phyloP scores from a whole-genome alignment of 2,113 vertebrate species.

The Neofelis nebulosa region DNA sequence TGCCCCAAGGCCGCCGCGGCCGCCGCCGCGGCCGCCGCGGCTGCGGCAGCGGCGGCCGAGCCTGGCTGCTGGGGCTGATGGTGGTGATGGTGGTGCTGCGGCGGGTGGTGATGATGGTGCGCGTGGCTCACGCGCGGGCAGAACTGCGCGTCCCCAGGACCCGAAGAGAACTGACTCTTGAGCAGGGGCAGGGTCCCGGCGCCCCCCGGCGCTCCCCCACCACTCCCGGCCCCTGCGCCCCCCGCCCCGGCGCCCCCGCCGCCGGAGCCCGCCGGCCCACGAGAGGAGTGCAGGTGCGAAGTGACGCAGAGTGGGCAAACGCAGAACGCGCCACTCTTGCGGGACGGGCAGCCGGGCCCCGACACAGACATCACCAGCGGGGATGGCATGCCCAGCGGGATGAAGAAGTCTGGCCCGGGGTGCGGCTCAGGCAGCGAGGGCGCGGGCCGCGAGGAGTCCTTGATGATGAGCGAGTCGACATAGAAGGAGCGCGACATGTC shows the following conservation, averaged over 20 bases:
- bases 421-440: slow-evolving; percentile 84
- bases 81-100: slow-evolving; percentile 72
- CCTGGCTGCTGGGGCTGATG: slow-evolving; percentile 75
- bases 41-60: slow-evolving; percentile 29
- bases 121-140: slow-evolving; percentile 90
- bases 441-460: slow-evolving; percentile 92
- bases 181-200: slow-evolving; percentile 90
- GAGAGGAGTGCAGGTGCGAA: slow-evolving; percentile 94
- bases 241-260: slow-evolving; percentile 82
- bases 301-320: slow-evolving; percentile 97
- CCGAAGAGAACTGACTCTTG: slow-evolving; percentile 91
- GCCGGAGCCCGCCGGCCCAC: slow-evolving; percentile 79
- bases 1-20: slow-evolving; percentile 88
- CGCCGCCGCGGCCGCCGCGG: slow-evolving; percentile 76
- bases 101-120: slow-evolving; percentile 79
- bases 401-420: slow-evolving; percentile 95
- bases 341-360: slow-evolving; percentile 90
- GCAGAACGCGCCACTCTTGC: slow-evolving; percentile 95
- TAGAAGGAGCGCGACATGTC: slow-evolving; percentile 98
- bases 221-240: slow-evolving; percentile 76
- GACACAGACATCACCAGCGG: slow-evolving; percentile 93
- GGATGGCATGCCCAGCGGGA: slow-evolving; percentile 95
- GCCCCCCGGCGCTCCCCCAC: slow-evolving; percentile 74
- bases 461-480: slow-evolving; percentile 98
- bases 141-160: slow-evolving; percentile 88